Percentiles rank a stretch among this genome's conserved stretches.
Evolutionary conservation across 2,888 invertebrate species (phyloP).

Genomic region (Meghimatium bilineatum): DNA sequence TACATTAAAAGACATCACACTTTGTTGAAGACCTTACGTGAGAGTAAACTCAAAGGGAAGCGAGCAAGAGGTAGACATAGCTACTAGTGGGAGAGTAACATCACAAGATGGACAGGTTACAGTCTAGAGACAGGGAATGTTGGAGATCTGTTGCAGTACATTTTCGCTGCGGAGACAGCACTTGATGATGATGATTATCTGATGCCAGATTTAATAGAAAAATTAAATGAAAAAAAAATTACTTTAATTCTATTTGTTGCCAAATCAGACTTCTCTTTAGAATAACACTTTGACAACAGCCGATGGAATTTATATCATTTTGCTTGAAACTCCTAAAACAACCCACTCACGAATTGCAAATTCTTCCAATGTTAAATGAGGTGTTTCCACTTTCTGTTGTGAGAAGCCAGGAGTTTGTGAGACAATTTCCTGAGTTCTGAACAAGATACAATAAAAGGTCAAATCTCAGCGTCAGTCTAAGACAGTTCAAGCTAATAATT

Average conservation of each 20-base stretch:
- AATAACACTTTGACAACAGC: not conserved
- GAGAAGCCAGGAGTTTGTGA: not conserved
- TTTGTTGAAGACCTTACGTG: too few species aligned
- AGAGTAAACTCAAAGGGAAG: too few species aligned
- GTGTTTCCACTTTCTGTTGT: not conserved
- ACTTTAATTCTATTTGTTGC: not conserved
- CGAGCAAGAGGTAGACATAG: too few species aligned
- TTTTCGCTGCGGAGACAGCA: too few species aligned
- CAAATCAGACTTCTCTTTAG: not conserved
- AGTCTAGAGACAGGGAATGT: too few species aligned
- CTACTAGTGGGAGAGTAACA: too few species aligned
- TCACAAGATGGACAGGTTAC: too few species aligned
- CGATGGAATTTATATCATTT: not conserved
- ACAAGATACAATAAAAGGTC: not conserved
- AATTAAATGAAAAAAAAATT: not conserved
- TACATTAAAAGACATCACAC: too few species aligned
- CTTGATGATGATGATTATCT: too few species aligned
- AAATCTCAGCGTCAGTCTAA: not conserved
- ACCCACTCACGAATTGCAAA: not conserved
- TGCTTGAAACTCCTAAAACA: not conserved
- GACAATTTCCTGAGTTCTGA: slow-evolving; percentile 11
- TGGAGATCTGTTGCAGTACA: too few species aligned
- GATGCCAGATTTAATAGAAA: too few species aligned
- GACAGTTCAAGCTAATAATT: slow-evolving; percentile 13
- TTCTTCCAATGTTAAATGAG: not conserved